A percentile compares a stretch with the other conserved stretches of the same genome.
These are phyloP conservation scores for Pogonognathellus flavescens DNA, from an alignment of 1,140 invertebrate genomes.

Conservation along the genomic window DNA sequence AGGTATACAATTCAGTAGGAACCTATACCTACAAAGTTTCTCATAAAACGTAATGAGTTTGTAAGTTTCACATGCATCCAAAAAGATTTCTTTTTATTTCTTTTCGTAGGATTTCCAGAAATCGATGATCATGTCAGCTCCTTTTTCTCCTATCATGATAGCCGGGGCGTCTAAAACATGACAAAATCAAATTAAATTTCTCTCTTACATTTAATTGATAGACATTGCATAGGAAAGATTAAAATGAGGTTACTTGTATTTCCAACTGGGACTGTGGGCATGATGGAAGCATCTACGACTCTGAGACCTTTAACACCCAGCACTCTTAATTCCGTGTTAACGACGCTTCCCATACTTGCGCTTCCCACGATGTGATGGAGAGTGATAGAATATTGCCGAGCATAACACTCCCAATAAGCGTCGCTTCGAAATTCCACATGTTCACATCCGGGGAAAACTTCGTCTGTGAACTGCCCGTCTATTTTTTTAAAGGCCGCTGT, in stretches of 20 bases:
- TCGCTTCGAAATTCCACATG: conserved; percentile 71
- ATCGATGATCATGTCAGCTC: conserved; percentile 60
- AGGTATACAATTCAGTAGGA: too few relatives aligned
- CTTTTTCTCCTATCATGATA: conserved; percentile 90
- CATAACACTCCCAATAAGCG: conserved; percentile 72
- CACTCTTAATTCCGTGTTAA: conserved; percentile 71
- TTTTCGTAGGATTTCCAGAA: not conserved
- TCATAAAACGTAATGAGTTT: too few relatives aligned
- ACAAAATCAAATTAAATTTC: too few relatives aligned
- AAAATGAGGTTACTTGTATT: conserved; percentile 4
- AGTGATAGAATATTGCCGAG: conserved; percentile 83
- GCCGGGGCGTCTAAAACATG: conserved; percentile 70
- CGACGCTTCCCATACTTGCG: conserved; percentile 85
- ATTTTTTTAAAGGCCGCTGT: conserved; percentile 17
- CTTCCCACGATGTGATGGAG: conserved; percentile 92
- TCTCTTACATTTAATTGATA: too few relatives aligned
- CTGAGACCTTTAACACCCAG: conserved; percentile 69
- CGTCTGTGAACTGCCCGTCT: not conserved
- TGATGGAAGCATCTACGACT: conserved; percentile 72
- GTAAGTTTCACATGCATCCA: too few relatives aligned
- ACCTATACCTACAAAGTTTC: too few relatives aligned
- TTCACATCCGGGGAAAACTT: conserved; percentile 66
- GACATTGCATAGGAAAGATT: too few relatives aligned
- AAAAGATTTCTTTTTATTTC: not conserved
- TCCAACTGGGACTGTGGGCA: conserved; percentile 65